These are phyloP conservation scores for Phrynosoma platyrhinos DNA, from an alignment of 2,113 vertebrate species.

Conservation along the genomic window DNA sequence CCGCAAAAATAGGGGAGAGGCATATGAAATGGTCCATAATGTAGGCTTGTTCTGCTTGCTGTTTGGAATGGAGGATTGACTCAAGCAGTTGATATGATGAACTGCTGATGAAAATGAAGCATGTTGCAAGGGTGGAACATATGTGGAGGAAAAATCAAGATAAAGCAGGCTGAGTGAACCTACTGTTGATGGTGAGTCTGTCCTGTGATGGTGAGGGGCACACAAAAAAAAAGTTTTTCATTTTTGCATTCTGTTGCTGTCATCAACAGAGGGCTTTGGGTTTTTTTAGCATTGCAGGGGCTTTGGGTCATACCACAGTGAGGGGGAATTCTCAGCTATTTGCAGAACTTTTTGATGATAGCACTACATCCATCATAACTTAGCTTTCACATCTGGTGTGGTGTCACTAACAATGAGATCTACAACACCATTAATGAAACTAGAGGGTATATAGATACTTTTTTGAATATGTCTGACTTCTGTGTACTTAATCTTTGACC, in stretches of 20 bases:
- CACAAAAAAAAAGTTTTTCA: background rate
- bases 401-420: background rate
- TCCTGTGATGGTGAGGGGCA: background rate
- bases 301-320: background rate
- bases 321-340: background rate
- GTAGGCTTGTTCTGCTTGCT: background rate
- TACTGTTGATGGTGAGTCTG: background rate
- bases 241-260: background rate
- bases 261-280: background rate
- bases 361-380: background rate
- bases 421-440: background rate
- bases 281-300: background rate
- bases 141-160: background rate
- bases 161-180: background rate
- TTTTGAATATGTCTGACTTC: background rate
- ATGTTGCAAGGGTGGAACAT: background rate
- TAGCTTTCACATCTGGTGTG: background rate
- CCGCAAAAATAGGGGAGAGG: background rate
- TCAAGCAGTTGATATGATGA: background rate
- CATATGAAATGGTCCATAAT: background rate
- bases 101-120: background rate
- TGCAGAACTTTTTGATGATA: background rate
- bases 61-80: background rate
- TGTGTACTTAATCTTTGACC: background rate
- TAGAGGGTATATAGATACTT: background rate